Conservation (phyloP, 2,797 vertebrate genomes). For the Eulemur albifrons region DNA sequence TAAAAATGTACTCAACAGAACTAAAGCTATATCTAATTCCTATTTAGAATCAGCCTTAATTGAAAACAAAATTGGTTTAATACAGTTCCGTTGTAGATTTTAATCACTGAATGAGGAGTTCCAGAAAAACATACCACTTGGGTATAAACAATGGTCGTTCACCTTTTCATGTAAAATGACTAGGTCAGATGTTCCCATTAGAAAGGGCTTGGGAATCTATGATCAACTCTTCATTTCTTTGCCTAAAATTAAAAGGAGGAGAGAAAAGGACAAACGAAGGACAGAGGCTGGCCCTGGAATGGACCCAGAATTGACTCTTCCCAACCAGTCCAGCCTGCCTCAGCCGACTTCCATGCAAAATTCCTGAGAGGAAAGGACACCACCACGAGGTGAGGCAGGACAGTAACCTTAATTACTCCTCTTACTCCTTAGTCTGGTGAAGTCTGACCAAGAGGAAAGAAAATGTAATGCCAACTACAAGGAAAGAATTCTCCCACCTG, state of each 20-base stretch:
- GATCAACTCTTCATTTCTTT: neutral
- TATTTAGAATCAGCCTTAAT: neutral
- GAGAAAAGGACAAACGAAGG: neutral
- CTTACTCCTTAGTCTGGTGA: neutral
- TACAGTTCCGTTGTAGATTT: neutral
- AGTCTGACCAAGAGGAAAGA: neutral
- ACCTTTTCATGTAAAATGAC: neutral
- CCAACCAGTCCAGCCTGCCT: neutral
- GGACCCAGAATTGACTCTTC: neutral
- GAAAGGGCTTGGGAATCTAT: neutral
- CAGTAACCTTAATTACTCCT: neutral
- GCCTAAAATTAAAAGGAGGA: neutral
- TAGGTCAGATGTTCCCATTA: neutral
- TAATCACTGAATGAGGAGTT: constrained; percentile 17
- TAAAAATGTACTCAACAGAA: constrained; percentile 27
- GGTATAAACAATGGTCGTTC: neutral
- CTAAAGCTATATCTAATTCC: constrained; percentile 32
- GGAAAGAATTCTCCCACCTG: neutral
- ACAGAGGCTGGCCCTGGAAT: neutral
- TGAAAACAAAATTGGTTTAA: constrained; percentile 24
- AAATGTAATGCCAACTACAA: neutral
- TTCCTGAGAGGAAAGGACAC: neutral
- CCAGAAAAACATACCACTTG: neutral
- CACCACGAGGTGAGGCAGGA: neutral
- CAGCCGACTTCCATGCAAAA: neutral